Conservation (phyloP, 2,888 invertebrate species). For the Cyaniris semiargus region DNA sequence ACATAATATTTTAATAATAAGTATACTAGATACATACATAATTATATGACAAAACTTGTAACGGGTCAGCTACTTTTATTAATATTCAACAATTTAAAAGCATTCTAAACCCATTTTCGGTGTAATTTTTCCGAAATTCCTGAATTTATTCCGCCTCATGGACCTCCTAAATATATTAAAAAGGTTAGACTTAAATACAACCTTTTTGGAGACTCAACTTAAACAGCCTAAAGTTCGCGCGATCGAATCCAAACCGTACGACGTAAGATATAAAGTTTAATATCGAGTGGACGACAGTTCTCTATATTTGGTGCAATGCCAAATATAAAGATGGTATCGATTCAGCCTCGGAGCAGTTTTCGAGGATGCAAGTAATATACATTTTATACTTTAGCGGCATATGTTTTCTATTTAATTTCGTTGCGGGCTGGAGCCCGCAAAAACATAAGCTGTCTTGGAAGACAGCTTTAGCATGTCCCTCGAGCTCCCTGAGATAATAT, state of each 20-base stretch:
- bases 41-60: too few species aligned
- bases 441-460: too few species aligned
- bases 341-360: neutral
- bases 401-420: neutral
- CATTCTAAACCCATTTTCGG: neutral
- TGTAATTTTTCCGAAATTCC: neutral
- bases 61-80: too few species aligned
- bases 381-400: neutral
- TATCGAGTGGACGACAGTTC: neutral
- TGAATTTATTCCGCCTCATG: neutral
- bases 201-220: neutral
- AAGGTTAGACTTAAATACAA: constrained; percentile 3
- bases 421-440: too few species aligned
- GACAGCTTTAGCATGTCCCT: too few species aligned
- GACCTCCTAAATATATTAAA: neutral
- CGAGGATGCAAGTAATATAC: neutral
- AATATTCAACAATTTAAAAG: neutral
- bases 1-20: too few species aligned
- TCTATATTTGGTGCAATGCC: constrained; percentile 17
- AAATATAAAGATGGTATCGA: neutral
- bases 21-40: too few species aligned
- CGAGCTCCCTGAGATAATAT: too few species aligned
- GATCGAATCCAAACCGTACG: neutral
- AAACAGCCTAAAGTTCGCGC: neutral
- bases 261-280: neutral